These are phyloP conservation scores for Todiramphus chloris DNA, from an alignment of 2,113 vertebrate species.

Conservation along the genomic window DNA sequence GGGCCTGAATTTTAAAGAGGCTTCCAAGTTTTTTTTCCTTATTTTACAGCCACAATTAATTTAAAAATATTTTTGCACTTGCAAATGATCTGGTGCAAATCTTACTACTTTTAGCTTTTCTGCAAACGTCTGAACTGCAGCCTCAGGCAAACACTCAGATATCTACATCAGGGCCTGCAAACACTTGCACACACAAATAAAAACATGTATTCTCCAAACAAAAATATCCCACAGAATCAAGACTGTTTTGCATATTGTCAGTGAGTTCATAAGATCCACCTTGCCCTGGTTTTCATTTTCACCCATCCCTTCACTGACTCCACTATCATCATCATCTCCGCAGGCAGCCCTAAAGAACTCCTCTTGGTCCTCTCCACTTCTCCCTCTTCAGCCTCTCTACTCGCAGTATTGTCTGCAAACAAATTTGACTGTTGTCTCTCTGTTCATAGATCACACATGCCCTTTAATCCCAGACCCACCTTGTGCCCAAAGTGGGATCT, in stretches of 20 bases:
- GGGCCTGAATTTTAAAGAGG: neutral
- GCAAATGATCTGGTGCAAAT: neutral
- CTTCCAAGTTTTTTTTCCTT: neutral
- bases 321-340: neutral
- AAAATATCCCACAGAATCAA: neutral
- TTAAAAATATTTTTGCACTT: neutral
- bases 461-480: neutral
- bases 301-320: neutral
- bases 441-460: neutral
- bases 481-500: neutral
- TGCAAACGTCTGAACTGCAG: neutral
- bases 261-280: neutral
- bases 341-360: neutral
- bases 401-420: neutral
- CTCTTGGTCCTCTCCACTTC: neutral
- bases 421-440: neutral
- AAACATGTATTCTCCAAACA: fast-evolving
- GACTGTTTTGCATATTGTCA: neutral
- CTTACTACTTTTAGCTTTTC: neutral
- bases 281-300: neutral
- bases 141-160: neutral
- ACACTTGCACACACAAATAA: neutral
- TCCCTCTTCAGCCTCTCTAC: neutral
- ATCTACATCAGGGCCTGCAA: neutral
- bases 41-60: neutral